These are phyloP conservation scores for Hypena proboscidalis DNA, from an alignment of 2,888 invertebrate species.

Conservation along the genomic window DNA sequence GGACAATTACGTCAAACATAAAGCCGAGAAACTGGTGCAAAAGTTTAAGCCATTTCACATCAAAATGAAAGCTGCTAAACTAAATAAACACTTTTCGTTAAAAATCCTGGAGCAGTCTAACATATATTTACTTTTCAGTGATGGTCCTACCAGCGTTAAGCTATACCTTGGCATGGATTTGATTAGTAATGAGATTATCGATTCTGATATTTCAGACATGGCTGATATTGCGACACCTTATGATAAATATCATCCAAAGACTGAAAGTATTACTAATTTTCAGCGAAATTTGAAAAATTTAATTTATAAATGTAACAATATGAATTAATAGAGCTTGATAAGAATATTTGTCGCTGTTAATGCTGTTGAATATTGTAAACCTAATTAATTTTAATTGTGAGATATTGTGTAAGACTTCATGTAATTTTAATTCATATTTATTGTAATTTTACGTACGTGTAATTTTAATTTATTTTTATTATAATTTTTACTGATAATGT, in stretches of 20 bases:
- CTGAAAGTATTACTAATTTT: constrained; percentile 43
- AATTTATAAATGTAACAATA: too few relatives aligned
- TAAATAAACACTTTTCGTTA: constrained; percentile 62
- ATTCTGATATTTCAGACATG: constrained; percentile 49
- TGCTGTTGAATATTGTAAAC: too few relatives aligned
- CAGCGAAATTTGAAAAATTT: constrained; percentile 32
- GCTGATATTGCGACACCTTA: constrained; percentile 51
- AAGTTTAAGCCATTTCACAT: constrained; percentile 59
- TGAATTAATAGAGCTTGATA: too few relatives aligned
- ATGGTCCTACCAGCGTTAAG: constrained; percentile 46
- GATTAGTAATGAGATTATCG: constrained; percentile 68
- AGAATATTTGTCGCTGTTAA: too few relatives aligned
- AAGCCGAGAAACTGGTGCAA: constrained; percentile 43
- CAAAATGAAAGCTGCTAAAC: constrained; percentile 55
- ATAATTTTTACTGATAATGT: too few relatives aligned
- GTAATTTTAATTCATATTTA: too few relatives aligned
- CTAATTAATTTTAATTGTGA: too few relatives aligned
- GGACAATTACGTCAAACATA: constrained; percentile 52
- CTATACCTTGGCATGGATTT: constrained; percentile 66
- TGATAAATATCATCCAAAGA: constrained; percentile 40
- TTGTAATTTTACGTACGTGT: too few relatives aligned
- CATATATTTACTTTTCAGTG: constrained; percentile 55
- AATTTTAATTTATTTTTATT: too few relatives aligned
- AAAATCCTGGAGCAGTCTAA: constrained; percentile 58
- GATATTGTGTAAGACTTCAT: too few relatives aligned